These are phyloP conservation scores for Lasioglossum marginatum DNA, from an alignment of 2,888 invertebrate genomes.

Conservation along the genomic window DNA sequence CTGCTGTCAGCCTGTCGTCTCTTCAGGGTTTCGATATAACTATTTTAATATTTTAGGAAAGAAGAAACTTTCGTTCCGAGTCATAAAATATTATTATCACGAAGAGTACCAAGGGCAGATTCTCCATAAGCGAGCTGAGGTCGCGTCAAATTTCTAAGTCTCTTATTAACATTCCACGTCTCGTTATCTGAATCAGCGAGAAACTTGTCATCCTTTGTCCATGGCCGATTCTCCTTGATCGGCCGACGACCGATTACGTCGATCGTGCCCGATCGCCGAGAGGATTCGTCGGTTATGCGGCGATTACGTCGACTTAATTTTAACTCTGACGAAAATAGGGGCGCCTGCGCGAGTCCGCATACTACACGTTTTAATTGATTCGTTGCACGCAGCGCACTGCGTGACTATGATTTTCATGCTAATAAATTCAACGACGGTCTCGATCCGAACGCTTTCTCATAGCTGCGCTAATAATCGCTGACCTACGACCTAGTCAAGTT, in stretches of 20 bases:
- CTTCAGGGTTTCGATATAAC: background rate
- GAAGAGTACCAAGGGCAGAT: background rate
- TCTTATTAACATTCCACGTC: conserved; percentile 38
- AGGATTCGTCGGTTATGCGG: conserved; percentile 55
- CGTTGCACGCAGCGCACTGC: conserved; percentile 67
- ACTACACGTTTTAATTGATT: conserved; percentile 54
- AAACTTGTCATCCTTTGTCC: conserved; percentile 56
- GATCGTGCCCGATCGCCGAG: conserved; percentile 18
- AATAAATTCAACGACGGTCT: conserved; percentile 76
- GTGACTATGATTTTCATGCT: conserved; percentile 75
- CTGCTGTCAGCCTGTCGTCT: background rate
- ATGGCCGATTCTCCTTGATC: conserved; percentile 57
- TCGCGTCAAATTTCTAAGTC: conserved; percentile 25
- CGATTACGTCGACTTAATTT: conserved; percentile 69
- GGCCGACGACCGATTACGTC: conserved; percentile 34
- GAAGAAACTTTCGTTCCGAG: background rate
- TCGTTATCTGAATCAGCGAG: conserved; percentile 44
- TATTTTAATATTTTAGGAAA: background rate
- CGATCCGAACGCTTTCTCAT: conserved; percentile 77
- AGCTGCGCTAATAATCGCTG: background rate
- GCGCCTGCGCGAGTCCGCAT: conserved; percentile 15
- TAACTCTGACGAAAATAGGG: conserved; percentile 44
- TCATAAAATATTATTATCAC: background rate
- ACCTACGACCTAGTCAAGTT: background rate
- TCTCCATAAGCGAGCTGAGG: background rate